Base-by-base conservation (phyloP, 2,113 vertebrate genomes). In the Callionymus lyra region DNA sequence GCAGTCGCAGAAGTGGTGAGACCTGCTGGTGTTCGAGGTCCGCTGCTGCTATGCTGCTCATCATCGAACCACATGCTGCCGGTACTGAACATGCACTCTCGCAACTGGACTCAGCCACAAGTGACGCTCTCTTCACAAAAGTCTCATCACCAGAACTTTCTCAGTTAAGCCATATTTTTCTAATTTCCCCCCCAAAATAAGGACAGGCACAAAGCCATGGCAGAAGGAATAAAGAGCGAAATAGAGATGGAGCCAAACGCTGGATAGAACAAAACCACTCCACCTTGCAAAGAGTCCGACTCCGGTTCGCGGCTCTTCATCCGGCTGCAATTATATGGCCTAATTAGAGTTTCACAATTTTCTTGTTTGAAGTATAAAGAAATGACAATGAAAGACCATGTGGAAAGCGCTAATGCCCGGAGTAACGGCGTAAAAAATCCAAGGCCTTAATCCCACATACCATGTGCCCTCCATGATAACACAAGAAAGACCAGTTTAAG, bases 341-440 rank as follows among this genome's bases (percentile, higher is more conserved):
- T 86, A 86, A 86, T 86, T 86, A 84, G 76, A 84, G 76, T 84
- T 81, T 77, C 75, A 83, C 81, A 77, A 85, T 83, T 82, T 74
- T 76, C 80, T 78, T 82, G 80, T 84, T 82, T 86, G 84, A 84
- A 83, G 80, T 82, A 82, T 72, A 81, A 83, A 82, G 75, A 81
- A 72, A 77, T 68, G 68, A 82, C 85, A 86, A 82, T 85, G 71
- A 80, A 74, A 72, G 73, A 14, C 71, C 67, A 77, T 76, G 80
- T 80, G 76, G 81, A 83, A 81, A 82, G 78, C 82, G 76, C 65
- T 76, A 80, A 77, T 74, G 71, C 76, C 65, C 65, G 75, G 63
- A 53, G 62, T 76, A 68, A 78, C 56, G 64, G 74, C 57, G 66
- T 80, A 74, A 82, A 76, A 85, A 85, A 80, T 78, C 81, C 74